phyloP scores from a whole-genome alignment of 2,888 invertebrate genomes.

The Clusia tigrina region DNA sequence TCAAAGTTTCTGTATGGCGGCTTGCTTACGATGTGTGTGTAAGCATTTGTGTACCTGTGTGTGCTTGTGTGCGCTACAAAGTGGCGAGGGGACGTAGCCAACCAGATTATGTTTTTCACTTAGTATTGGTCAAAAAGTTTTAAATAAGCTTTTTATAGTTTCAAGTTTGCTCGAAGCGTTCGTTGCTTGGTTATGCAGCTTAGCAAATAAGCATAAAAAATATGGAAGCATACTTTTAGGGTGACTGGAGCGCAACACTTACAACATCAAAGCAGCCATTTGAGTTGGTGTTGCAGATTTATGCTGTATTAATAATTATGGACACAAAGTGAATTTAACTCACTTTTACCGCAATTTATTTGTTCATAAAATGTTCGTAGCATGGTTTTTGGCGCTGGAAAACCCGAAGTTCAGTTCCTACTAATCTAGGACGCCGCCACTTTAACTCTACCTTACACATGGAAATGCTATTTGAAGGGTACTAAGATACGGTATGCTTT shows the following conservation, averaged over 20 bases:
- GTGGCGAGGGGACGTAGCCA: background rate
- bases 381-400: too few relatives aligned
- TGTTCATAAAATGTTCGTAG: too few relatives aligned
- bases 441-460: too few relatives aligned
- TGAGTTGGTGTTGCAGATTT: background rate
- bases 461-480: too few relatives aligned
- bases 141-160: conserved; percentile 2
- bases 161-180: background rate
- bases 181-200: background rate
- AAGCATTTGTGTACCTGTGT: background rate
- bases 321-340: too few relatives aligned
- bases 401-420: too few relatives aligned
- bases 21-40: background rate
- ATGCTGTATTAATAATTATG: too few relatives aligned
- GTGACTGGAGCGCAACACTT: background rate
- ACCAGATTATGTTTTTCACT: background rate
- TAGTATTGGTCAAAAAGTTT: conserved; percentile 7
- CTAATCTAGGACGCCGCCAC: too few relatives aligned
- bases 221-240: background rate
- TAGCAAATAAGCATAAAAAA: background rate
- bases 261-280: too few relatives aligned
- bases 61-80: background rate
- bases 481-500: too few relatives aligned
- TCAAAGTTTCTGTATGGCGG: background rate
- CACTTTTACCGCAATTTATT: too few relatives aligned